Base-by-base conservation (phyloP, 2,113 vertebrate species). In the Lampris megalopsis region DNA sequence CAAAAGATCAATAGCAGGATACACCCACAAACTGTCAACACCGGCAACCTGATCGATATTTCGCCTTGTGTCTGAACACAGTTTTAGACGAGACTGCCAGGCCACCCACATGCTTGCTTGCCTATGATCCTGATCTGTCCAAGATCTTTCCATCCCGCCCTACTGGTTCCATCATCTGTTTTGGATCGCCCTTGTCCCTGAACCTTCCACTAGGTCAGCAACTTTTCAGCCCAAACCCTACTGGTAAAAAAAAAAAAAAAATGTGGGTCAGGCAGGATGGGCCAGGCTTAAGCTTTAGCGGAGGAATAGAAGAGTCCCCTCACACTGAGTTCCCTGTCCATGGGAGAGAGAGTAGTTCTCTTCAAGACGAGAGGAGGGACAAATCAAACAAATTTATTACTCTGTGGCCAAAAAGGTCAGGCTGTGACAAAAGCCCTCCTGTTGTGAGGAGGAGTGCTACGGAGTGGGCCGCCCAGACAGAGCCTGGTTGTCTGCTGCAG, bases 351-450 rank as follows among this genome's bases (percentile, higher is more conserved):
- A 74, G 82, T 77, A 78, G 77, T 75, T 38, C 75, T 83, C 81
- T 60, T 24, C 80, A 93, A 88, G 76, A 83, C 48, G 54, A 87
- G 86, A 91, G 85, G 86, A 90, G 79, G 88, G 90, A 91, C 92
- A 86, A 92, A 91, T 91, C 89, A 83, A 86, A 88, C 82, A 83
- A 83, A 93, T 94, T 87, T 93, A 94, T 90, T 88, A 86, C 83
- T 69, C 54, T 71, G 82, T 65, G 84, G 84, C 82, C 74, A 11
- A n/a, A 80, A 84, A 89, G 91, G 89, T 92, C 87, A 91, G 77
- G 73, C 81, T 50, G 2, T 83, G 76, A 92, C 91, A 90, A 90
- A 89, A 83, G 81, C 62, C 69, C 87, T 79, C 92, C 90, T 86
- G 89, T 88, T 92, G 89, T 81, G 88, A 89, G 68, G 76, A 85